phyloP scores from a whole-genome alignment of 2,797 vertebrate genomes.

The Pipistrellus pygmaeus region DNA sequence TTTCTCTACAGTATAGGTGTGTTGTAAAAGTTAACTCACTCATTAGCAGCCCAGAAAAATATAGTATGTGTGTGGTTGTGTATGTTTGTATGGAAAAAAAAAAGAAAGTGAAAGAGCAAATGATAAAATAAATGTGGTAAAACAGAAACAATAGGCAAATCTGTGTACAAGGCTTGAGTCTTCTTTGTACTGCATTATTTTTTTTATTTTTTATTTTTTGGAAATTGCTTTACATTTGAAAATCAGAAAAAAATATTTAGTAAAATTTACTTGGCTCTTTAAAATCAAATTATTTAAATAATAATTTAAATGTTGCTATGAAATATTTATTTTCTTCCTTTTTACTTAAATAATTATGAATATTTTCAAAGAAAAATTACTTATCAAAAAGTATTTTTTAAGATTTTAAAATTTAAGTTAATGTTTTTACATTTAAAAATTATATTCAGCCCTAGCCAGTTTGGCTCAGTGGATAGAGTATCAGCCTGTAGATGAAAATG shows the following conservation, averaged over 20 bases:
- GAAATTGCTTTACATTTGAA: background rate
- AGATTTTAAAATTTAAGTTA: background rate
- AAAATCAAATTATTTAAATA: background rate
- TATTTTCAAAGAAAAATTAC: background rate
- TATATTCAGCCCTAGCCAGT: background rate
- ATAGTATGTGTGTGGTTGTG: background rate
- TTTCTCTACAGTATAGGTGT: background rate
- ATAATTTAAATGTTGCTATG: background rate
- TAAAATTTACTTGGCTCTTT: background rate
- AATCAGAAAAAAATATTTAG: conserved; percentile 25
- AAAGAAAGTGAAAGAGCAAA: background rate
- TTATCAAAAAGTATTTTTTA: background rate
- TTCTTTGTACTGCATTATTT: background rate
- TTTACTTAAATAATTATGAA: background rate
- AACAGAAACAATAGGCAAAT: background rate
- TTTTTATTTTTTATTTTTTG: background rate
- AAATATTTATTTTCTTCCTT: background rate
- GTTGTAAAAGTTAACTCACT: background rate
- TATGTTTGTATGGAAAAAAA: background rate
- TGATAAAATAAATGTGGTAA: background rate
- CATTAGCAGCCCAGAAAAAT: background rate
- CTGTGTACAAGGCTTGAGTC: background rate
- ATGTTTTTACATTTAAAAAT: background rate
- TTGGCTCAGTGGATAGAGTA: too few relatives aligned
- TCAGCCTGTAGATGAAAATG: too few relatives aligned